These are phyloP conservation scores for Hoplostethus mediterraneus DNA, from an alignment of 2,797 vertebrate genomes.

Conservation along the genomic window DNA sequence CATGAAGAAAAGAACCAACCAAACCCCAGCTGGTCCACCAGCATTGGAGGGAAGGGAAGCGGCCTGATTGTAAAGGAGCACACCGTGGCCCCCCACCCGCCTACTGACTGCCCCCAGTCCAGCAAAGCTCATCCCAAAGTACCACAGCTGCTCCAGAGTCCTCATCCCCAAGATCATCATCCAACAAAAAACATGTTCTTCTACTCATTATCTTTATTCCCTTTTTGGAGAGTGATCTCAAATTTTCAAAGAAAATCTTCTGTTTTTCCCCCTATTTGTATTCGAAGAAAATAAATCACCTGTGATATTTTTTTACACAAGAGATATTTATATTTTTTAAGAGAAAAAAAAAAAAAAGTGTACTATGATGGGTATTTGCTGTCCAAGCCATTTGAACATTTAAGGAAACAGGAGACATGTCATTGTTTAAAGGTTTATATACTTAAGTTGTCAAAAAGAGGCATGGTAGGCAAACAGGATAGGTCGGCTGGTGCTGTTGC, in stretches of 20 bases:
- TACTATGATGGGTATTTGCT: constrained; percentile 66
- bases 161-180: background rate
- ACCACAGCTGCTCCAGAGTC: constrained; percentile 26
- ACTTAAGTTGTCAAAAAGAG: constrained; percentile 48
- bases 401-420: constrained; percentile 37
- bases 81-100: background rate
- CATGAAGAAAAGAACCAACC: constrained; percentile 52
- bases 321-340: constrained; percentile 90
- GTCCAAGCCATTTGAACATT: constrained; percentile 68
- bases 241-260: constrained; percentile 64
- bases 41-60: constrained; percentile 22
- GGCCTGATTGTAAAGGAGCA: constrained; percentile 38
- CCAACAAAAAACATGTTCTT: constrained; percentile 34
- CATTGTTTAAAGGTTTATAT: constrained; percentile 16
- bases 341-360: constrained; percentile 61
- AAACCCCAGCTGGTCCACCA: constrained; percentile 53
- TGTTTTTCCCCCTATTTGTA: constrained; percentile 79
- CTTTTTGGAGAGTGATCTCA: constrained; percentile 64
- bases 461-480: constrained; percentile 43
- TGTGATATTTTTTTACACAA: constrained; percentile 87
- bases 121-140: constrained; percentile 74
- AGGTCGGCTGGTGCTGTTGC: constrained; percentile 34
- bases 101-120: constrained; percentile 30
- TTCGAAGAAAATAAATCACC: constrained; percentile 74
- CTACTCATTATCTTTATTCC: constrained; percentile 40